Percentiles rank a stretch among this genome's conserved stretches.
phyloP scores from a whole-genome alignment of 2,113 vertebrate genomes.

The Mirza zaza region DNA sequence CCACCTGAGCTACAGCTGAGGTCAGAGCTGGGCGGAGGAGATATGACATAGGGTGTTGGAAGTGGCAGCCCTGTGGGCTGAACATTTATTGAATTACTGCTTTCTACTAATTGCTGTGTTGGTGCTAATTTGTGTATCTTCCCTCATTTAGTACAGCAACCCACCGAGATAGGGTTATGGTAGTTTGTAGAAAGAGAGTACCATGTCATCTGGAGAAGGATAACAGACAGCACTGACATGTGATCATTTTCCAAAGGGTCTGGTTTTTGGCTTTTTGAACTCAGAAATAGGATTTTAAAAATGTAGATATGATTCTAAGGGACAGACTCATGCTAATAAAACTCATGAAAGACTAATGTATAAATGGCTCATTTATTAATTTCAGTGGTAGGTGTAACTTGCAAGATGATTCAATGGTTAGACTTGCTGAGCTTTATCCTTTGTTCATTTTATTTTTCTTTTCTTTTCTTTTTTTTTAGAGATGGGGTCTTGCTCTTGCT shows the following conservation, averaged over 20 bases:
- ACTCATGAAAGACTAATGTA: background rate
- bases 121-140: background rate
- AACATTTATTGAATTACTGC: background rate
- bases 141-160: background rate
- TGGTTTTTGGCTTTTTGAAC: background rate
- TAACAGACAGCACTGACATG: background rate
- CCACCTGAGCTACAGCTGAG: background rate
- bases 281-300: constrained; percentile 7
- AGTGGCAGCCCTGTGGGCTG: background rate
- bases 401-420: background rate
- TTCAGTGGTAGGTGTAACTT: background rate
- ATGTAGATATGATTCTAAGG: background rate
- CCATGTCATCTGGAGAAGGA: background rate
- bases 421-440: background rate
- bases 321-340: background rate
- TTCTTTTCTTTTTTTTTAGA: too few relatives aligned
- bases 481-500: too few relatives aligned
- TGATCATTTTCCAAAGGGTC: background rate
- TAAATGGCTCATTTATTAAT: background rate
- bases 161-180: background rate
- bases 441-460: background rate
- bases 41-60: background rate
- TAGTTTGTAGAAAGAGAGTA: background rate
- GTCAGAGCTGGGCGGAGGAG: background rate
- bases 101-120: background rate